phyloP scores from a whole-genome alignment of 2,888 invertebrate genomes.

The Trichopoda pennipes region DNA sequence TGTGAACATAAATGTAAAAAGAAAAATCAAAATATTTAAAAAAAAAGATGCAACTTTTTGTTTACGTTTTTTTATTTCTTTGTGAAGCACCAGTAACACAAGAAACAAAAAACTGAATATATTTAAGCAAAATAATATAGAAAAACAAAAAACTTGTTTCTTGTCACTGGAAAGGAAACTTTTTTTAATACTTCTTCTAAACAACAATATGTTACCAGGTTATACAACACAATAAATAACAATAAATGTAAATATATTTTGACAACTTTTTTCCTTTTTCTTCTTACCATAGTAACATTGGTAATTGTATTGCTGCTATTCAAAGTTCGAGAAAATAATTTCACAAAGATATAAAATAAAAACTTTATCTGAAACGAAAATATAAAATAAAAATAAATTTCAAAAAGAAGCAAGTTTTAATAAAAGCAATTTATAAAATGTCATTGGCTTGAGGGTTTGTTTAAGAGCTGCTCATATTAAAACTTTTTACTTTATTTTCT shows the following conservation, averaged over 20 bases:
- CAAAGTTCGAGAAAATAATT: slow-evolving; percentile 19
- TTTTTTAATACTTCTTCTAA: slow-evolving; percentile 34
- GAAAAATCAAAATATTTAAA: slow-evolving; percentile 16
- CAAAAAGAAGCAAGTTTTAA: slow-evolving; percentile 25
- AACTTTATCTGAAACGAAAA: neutral
- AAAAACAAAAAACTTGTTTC: neutral
- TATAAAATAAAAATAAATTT: slow-evolving; percentile 1
- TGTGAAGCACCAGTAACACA: slow-evolving; percentile 17
- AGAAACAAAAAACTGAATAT: slow-evolving; percentile 27
- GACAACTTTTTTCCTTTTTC: slow-evolving; percentile 22
- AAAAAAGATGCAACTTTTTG: slow-evolving; percentile 44
- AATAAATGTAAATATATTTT: slow-evolving; percentile 66
- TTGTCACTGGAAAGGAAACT: neutral
- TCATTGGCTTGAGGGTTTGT: slow-evolving; percentile 28
- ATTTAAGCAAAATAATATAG: slow-evolving; percentile 1
- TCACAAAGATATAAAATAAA: slow-evolving; percentile 15
- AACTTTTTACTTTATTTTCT: neutral
- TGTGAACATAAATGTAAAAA: slow-evolving; percentile 3
- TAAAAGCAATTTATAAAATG: slow-evolving; percentile 52
- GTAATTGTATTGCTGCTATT: slow-evolving; percentile 29
- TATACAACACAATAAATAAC: slow-evolving; percentile 66
- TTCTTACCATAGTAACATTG: neutral
- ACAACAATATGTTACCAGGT: slow-evolving; percentile 65
- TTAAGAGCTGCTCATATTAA: neutral
- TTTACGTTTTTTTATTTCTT: slow-evolving; percentile 41